A percentile compares a stretch with the other conserved stretches of the same genome.
Conservation (phyloP, 2,888 invertebrate genomes). For the Coenonympha arcania region DNA sequence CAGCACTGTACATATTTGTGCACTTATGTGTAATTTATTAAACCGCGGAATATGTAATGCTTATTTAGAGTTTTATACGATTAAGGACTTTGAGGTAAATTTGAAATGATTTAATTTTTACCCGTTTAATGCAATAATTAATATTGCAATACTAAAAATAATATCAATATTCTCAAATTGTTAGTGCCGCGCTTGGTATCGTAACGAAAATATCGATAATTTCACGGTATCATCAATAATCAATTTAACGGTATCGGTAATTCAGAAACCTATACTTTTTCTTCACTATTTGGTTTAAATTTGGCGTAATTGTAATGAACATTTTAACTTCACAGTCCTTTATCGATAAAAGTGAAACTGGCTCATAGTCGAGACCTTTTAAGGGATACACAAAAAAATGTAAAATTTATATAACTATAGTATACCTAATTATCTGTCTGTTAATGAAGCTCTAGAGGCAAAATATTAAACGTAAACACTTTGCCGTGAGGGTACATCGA, state of each 20-base stretch:
- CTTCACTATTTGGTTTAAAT: not conserved
- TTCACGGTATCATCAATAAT: too few species aligned
- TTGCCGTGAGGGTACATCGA: constrained; percentile 15
- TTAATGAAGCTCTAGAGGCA: constrained; percentile 55
- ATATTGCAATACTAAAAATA: too few species aligned
- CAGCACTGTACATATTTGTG: constrained; percentile 60
- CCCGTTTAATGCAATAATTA: too few species aligned
- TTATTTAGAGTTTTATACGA: not conserved
- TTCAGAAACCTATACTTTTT: not conserved
- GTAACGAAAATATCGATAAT: not conserved
- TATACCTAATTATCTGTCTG: too few species aligned
- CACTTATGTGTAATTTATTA: constrained; percentile 54
- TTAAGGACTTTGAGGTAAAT: not conserved
- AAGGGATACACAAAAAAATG: constrained; percentile 50
- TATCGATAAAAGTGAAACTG: not conserved
- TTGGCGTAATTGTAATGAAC: constrained; percentile 15
- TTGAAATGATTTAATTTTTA: too few species aligned
- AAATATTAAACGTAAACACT: constrained; percentile 32
- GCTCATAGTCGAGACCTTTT: constrained; percentile 1
- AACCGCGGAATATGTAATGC: constrained; percentile 16
- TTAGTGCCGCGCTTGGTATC: not conserved
- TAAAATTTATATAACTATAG: constrained; percentile 27
- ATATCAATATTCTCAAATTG: not conserved
- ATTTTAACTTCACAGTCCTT: constrained; percentile 16
- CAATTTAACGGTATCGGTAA: not conserved